Evolutionary conservation across 2,888 invertebrate species (phyloP).

Genomic region (Syrphus vitripennis): DNA sequence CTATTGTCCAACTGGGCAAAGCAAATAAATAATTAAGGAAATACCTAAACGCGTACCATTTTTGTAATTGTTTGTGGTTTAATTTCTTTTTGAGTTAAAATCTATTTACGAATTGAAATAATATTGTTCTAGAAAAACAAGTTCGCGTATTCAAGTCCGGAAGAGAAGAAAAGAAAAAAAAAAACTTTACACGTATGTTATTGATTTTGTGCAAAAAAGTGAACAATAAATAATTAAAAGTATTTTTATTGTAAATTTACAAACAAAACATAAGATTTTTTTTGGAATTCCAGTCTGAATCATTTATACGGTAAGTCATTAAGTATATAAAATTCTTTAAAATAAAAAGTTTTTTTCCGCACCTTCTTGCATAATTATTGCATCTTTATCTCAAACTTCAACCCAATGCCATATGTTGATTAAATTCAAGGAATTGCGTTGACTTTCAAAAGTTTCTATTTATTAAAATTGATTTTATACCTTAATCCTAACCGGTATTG

Average conservation of each 20-base stretch:
- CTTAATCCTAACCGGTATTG: background rate
- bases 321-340: background rate
- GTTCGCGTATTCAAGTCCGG: background rate
- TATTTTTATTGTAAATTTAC: background rate
- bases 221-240: constrained; percentile 2
- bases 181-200: constrained; percentile 16
- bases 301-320: background rate
- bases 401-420: background rate
- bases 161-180: background rate
- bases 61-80: background rate
- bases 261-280: background rate
- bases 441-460: background rate
- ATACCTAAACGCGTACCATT: constrained; percentile 23
- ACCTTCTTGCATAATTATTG: constrained; percentile 26
- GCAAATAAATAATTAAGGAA: constrained; percentile 7
- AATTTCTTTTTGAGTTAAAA: background rate
- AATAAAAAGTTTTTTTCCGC: background rate
- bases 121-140: background rate
- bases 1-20: background rate
- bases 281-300: background rate
- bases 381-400: background rate
- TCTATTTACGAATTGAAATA: background rate
- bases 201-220: constrained; percentile 29
- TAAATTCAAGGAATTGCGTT: background rate
- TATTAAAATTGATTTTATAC: background rate